Conservation (phyloP, 2,888 invertebrate genomes). For the Tillus elongatus region DNA sequence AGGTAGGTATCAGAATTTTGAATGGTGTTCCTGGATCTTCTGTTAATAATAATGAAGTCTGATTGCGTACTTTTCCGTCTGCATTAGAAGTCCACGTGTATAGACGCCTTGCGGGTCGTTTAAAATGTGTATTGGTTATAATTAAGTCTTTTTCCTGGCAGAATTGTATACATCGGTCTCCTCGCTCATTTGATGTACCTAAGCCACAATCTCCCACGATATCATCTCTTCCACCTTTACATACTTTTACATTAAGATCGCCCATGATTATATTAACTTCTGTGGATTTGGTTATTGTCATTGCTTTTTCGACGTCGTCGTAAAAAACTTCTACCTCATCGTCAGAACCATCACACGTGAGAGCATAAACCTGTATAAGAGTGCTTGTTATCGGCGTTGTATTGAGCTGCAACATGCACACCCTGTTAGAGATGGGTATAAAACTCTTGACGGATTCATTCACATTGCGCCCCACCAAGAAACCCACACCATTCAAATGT, state of each 20-base stretch:
- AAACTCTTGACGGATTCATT: too few species aligned
- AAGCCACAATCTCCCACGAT: background rate
- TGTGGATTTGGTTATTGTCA: constrained; percentile 6
- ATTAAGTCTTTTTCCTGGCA: background rate
- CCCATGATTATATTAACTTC: background rate
- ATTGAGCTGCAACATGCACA: too few species aligned
- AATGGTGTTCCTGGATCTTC: too few species aligned
- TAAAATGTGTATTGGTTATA: too few species aligned
- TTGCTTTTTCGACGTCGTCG: constrained; percentile 8
- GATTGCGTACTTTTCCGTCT: too few species aligned
- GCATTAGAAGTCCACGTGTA: background rate
- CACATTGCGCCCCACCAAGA: too few species aligned
- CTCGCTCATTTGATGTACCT: background rate
- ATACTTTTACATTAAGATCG: background rate
- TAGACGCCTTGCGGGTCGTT: background rate
- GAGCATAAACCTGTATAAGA: constrained; percentile 12
- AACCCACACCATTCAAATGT: constrained; percentile 12
- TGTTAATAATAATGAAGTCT: too few species aligned
- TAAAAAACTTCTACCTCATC: constrained; percentile 11
- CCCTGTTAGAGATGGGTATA: too few species aligned
- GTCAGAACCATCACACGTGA: constrained; percentile 11
- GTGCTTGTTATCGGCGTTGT: constrained; percentile 9
- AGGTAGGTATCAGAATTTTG: too few species aligned
- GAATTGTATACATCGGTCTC: background rate
- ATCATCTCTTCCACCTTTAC: background rate